Evolutionary conservation across 35 echinoderm and acorn worm genomes (phyloP).

Genomic region (Nesometra sesokonis): DNA sequence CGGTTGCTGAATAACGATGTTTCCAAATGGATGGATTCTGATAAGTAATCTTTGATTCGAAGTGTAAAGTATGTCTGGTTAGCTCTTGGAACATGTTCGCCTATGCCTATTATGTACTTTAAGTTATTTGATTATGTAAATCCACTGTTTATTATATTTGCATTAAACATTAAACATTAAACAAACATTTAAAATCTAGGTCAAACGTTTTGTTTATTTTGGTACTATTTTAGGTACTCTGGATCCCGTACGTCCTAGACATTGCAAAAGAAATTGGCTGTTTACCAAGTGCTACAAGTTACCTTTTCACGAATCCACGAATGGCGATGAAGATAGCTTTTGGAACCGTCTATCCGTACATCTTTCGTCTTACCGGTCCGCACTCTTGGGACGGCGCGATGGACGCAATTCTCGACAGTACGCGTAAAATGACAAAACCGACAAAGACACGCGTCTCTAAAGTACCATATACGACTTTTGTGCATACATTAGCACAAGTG

Average conservation of each 20-base stretch:
- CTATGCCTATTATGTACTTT: too few species aligned
- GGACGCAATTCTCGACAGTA: constrained; percentile 23
- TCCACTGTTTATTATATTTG: too few species aligned
- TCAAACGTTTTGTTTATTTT: background rate
- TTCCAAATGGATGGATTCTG: too few species aligned
- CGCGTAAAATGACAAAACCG: background rate
- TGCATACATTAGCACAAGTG: background rate
- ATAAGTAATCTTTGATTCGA: too few species aligned
- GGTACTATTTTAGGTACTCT: constrained; percentile 49
- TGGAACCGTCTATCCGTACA: constrained; percentile 53
- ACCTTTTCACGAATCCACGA: constrained; percentile 41
- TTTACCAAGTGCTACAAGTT: constrained; percentile 4
- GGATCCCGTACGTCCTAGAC: constrained; percentile 32
- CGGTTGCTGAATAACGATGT: too few species aligned
- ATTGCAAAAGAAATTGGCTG: constrained; percentile 38
- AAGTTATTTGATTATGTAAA: too few species aligned
- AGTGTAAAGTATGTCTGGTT: too few species aligned
- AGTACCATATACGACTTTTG: background rate
- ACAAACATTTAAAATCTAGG: too few species aligned
- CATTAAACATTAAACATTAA: too few species aligned
- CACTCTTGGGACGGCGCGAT: constrained; percentile 65
- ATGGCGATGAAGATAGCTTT: constrained; percentile 52
- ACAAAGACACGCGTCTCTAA: background rate
- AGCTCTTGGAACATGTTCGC: too few species aligned
- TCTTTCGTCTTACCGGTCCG: constrained; percentile 58